These are phyloP conservation scores for Acrocephalus arundinaceus DNA, from an alignment of 2,113 vertebrate genomes.

Conservation along the genomic window DNA sequence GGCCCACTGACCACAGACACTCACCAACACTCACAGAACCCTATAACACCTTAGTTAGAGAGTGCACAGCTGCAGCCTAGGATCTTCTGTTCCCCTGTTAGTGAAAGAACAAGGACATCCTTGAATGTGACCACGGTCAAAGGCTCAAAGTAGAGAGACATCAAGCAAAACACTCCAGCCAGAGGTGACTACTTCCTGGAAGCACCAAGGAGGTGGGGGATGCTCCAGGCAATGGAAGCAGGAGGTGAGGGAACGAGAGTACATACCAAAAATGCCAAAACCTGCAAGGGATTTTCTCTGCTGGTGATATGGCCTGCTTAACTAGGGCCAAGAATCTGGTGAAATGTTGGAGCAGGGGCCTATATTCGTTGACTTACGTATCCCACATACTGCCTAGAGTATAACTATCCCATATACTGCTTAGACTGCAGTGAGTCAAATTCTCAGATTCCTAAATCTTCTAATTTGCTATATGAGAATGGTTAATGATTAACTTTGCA, in stretches of 20 bases:
- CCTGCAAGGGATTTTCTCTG: neutral
- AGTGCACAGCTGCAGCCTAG: neutral
- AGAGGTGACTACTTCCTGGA: neutral
- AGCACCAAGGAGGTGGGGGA: too few relatives aligned
- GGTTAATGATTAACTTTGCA: neutral
- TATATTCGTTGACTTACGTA: neutral
- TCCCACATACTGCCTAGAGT: neutral
- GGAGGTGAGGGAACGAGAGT: neutral
- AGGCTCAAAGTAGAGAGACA: neutral
- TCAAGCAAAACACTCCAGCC: neutral
- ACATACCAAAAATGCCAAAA: neutral
- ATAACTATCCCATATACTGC: neutral
- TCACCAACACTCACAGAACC: neutral
- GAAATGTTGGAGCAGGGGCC: neutral
- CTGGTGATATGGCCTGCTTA: neutral
- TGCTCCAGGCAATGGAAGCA: neutral
- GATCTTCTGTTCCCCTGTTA: neutral
- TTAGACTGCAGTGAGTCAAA: neutral
- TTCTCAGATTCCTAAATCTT: neutral
- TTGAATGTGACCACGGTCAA: neutral
- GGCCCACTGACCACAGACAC: rapidly evolving
- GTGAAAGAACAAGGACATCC: neutral
- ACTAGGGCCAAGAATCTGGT: neutral
- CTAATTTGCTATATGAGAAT: neutral
- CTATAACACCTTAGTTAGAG: neutral